Evolutionary conservation across 2,888 invertebrate genomes (phyloP).

Genomic region (Drosophila suboccidentalis): DNA sequence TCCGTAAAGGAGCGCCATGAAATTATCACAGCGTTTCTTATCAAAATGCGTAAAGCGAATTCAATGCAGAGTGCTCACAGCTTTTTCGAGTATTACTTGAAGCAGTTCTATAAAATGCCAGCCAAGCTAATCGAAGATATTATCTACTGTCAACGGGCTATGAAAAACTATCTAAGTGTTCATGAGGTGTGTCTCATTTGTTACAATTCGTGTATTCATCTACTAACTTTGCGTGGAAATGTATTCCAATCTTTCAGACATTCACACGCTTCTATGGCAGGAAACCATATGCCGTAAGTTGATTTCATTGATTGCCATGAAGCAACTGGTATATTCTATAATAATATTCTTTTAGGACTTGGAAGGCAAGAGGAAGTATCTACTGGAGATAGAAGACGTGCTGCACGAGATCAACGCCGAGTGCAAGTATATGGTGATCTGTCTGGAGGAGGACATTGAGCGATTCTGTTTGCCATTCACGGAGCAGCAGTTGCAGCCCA

Average conservation of each 20-base stretch:
- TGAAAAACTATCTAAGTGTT: slow-evolving; percentile 50
- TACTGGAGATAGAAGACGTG: slow-evolving; percentile 54
- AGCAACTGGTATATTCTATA: neutral
- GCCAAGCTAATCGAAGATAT: slow-evolving; percentile 55
- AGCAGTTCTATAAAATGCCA: slow-evolving; percentile 64
- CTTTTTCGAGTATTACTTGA: slow-evolving; percentile 64
- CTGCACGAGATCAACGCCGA: slow-evolving; percentile 65
- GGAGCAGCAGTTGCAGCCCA: slow-evolving; percentile 55
- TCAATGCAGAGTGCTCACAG: slow-evolving; percentile 51
- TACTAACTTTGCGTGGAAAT: neutral
- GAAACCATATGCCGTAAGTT: slow-evolving; percentile 52
- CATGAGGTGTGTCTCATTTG: slow-evolving; percentile 53
- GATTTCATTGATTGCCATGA: too few relatives aligned
- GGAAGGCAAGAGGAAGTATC: slow-evolving; percentile 31
- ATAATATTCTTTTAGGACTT: slow-evolving; percentile 38
- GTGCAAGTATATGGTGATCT: slow-evolving; percentile 59
- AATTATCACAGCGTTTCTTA: slow-evolving; percentile 60
- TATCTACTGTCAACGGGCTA: slow-evolving; percentile 63
- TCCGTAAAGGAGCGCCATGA: slow-evolving; percentile 59
- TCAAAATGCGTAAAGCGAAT: slow-evolving; percentile 58
- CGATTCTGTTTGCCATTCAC: slow-evolving; percentile 62
- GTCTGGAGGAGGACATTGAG: slow-evolving; percentile 59
- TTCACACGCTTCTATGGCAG: slow-evolving; percentile 35
- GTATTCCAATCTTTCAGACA: slow-evolving; percentile 39
- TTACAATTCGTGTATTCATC: neutral